Evolutionary conservation across 2,888 invertebrate genomes (phyloP).

Genomic region (Nesidiocoris tenuis): DNA sequence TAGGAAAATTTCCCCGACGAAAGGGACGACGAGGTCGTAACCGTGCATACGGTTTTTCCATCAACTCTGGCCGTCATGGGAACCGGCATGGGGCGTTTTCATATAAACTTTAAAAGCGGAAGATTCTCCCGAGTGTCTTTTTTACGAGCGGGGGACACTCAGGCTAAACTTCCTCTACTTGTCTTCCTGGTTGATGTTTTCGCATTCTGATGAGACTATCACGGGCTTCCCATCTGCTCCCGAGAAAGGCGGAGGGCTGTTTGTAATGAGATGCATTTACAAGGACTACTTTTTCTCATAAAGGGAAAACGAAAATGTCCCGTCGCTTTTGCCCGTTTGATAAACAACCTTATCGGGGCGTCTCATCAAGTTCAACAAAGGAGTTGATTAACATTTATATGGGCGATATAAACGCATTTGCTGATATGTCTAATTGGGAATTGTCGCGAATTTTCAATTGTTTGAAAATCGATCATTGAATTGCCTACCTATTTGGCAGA

Average conservation of each 20-base stretch:
- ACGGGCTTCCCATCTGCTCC: neutral
- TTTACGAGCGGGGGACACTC: neutral
- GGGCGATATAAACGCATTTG: no score
- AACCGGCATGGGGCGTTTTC: neutral
- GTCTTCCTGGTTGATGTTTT: neutral
- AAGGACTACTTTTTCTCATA: neutral
- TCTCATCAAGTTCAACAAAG: neutral
- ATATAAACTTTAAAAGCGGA: neutral
- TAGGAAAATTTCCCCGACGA: no score
- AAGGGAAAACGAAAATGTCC: slow-evolving; percentile 3
- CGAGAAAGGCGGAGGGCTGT: neutral
- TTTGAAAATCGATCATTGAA: no score
- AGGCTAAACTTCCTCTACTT: neutral
- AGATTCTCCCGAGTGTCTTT: neutral
- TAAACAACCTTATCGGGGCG: neutral
- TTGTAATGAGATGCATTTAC: neutral
- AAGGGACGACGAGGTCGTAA: no score
- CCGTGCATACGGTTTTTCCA: no score
- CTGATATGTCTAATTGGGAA: no score
- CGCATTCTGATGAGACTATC: neutral
- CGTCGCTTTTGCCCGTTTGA: neutral
- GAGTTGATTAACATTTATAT: neutral
- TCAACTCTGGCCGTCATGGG: neutral
- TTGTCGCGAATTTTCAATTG: no score
- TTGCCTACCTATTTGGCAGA: no score